Conservation (phyloP, 2,113 vertebrate species). For the Tetrao urogallus region DNA sequence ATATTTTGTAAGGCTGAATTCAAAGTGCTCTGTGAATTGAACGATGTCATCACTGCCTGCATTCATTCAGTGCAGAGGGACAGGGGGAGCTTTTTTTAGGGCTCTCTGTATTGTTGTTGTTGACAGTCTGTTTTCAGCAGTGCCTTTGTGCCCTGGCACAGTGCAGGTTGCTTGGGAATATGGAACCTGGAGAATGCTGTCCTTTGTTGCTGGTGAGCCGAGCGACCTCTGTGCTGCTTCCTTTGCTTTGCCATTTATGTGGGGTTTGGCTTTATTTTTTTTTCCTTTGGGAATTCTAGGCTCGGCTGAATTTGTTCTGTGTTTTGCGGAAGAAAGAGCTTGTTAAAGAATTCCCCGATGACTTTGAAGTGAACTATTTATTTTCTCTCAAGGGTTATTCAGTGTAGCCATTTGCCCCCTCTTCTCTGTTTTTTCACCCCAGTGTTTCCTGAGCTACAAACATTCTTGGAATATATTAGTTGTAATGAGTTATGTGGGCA, state of each 20-base stretch:
- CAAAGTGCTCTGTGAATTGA: not conserved
- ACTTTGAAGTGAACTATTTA: conserved; percentile 68
- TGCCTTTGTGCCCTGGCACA: conserved; percentile 31
- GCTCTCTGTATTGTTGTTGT: not conserved
- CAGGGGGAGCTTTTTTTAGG: not conserved
- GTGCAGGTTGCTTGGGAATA: conserved; percentile 46
- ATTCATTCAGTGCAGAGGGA: not conserved
- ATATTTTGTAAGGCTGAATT: not conserved
- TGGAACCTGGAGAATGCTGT: not conserved
- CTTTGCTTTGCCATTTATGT: not conserved
- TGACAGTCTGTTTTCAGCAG: not conserved
- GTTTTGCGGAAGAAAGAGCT: conserved; percentile 54
- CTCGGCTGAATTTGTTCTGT: conserved; percentile 38
- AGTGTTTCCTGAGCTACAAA: conserved; percentile 61
- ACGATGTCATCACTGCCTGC: not conserved
- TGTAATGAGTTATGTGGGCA: conserved; percentile 73
- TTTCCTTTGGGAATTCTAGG: conserved; percentile 34
- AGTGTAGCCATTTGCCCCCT: conserved; percentile 49
- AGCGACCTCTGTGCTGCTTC: conserved; percentile 5
- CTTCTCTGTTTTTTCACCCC: conserved; percentile 57
- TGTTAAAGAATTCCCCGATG: conserved; percentile 64
- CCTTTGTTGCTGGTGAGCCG: not conserved
- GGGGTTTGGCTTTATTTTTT: conserved; percentile 36
- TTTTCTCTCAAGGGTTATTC: conserved; percentile 63
- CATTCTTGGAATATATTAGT: conserved; percentile 75